Evolutionary conservation across 2,797 vertebrate species (phyloP).

Genomic region (Remorina albescens): DNA sequence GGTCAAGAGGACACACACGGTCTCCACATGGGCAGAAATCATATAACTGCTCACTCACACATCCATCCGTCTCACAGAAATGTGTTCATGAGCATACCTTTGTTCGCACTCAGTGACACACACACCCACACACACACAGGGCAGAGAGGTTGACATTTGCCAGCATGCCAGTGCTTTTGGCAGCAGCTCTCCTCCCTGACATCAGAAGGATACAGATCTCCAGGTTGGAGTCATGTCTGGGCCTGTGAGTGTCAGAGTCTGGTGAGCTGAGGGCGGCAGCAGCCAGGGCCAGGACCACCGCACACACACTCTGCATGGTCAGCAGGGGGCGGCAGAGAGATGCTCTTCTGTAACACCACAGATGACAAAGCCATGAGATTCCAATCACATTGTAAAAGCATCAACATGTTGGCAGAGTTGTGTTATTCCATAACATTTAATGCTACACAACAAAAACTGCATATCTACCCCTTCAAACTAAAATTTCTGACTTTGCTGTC

Average conservation of each 20-base stretch:
- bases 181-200: neutral
- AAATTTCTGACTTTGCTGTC: neutral
- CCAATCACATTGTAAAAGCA: constrained; percentile 1
- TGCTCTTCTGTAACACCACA: constrained; percentile 28
- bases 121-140: neutral
- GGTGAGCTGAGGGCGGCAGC: constrained; percentile 74
- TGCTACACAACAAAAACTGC: neutral
- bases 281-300: constrained; percentile 81
- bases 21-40: constrained; percentile 11
- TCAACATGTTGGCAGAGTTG: neutral
- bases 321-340: constrained; percentile 75
- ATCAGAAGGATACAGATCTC: constrained; percentile 95
- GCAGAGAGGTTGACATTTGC: neutral
- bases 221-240: constrained; percentile 89
- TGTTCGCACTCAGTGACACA: neutral
- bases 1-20: constrained; percentile 63
- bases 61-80: constrained; percentile 21
- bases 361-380: constrained; percentile 2
- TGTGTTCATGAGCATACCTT: neutral
- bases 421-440: neutral
- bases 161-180: neutral
- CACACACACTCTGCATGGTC: constrained; percentile 84
- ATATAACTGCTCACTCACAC: constrained; percentile 13
- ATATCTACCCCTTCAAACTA: neutral
- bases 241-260: constrained; percentile 82